Base-by-base conservation (phyloP, 2,797 vertebrate genomes). In the Tragelaphus eurycerus region DNA sequence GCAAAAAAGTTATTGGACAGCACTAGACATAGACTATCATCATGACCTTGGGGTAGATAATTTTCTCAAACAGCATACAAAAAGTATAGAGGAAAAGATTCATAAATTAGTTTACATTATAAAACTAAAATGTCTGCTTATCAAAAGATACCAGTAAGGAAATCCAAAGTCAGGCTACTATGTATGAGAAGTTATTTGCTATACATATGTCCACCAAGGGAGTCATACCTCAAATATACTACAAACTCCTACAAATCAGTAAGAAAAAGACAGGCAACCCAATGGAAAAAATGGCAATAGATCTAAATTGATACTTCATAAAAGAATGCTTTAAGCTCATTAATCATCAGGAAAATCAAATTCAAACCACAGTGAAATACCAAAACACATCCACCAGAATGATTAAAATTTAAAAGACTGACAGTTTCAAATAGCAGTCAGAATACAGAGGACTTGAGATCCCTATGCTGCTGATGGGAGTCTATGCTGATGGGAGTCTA, bases 321-420 rank as follows among this genome's bases (percentile, higher is more conserved):
- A 79, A 94, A 88, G 34, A 92, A 54, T 12, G 14, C 29, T 76
- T 89, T 29, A 81, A 82, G 27, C 23, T 89, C 54, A 86, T 82
- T 94, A 94, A 89, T 62, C 62, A 96, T 43, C 29, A 88, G 43
- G 46, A 59, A 95, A 81, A 89, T 92, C 0, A 89, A 81, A 94
- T 94, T 94, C 88, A 94, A 96, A 94, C 7, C 76, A 96, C 25
- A 50, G 92, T 89, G 48, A 95, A 82, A 92, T 74, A 74, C 8
- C 54, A 86, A 93, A 93, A 95, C 19, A 48, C n/a, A 91, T 79
- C 43, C 11, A 84, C 8, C 43, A 82, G 21, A 95, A 78, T 54
- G 55, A 43, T 89, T 82, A 91, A 83, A 52, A 57, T 89, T 86
- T 9, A 50, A 87, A 88, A 89, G 38, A 38, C 12, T 31, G 34